These are phyloP conservation scores for Zeugodacus cucurbitae DNA, from an alignment of 1,140 invertebrate genomes.

Conservation along the genomic window DNA sequence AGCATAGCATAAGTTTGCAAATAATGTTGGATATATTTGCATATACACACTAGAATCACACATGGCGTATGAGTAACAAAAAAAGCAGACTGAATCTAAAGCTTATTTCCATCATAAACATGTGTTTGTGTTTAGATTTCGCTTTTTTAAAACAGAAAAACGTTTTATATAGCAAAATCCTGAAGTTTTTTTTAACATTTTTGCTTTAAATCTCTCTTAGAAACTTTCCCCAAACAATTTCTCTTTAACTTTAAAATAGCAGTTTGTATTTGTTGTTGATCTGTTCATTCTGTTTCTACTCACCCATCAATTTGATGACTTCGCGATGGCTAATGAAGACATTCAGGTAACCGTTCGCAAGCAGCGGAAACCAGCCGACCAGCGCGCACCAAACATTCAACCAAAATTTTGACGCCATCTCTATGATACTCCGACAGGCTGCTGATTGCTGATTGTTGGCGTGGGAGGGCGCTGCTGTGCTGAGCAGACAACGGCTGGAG, in stretches of 20 bases:
- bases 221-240: too few species aligned
- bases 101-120: neutral
- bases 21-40: too few species aligned
- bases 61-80: neutral
- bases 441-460: too few species aligned
- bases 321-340: conserved; percentile 81
- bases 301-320: conserved; percentile 81
- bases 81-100: neutral
- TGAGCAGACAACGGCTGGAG: neutral
- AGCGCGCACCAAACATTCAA: conserved; percentile 46
- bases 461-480: neutral
- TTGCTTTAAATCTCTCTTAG: too few species aligned
- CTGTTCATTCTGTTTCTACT: conserved; percentile 52
- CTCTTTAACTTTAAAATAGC: too few species aligned
- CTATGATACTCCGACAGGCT: neutral
- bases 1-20: too few species aligned
- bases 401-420: conserved; percentile 44
- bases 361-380: conserved; percentile 49
- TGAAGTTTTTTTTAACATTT: too few species aligned
- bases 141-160: too few species aligned
- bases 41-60: too few species aligned
- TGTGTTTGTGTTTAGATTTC: neutral
- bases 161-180: too few species aligned
- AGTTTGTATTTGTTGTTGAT: neutral
- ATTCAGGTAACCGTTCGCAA: conserved; percentile 73